Base-by-base conservation (phyloP, 2,797 vertebrate species). In the Leptatherina wallacei region DNA sequence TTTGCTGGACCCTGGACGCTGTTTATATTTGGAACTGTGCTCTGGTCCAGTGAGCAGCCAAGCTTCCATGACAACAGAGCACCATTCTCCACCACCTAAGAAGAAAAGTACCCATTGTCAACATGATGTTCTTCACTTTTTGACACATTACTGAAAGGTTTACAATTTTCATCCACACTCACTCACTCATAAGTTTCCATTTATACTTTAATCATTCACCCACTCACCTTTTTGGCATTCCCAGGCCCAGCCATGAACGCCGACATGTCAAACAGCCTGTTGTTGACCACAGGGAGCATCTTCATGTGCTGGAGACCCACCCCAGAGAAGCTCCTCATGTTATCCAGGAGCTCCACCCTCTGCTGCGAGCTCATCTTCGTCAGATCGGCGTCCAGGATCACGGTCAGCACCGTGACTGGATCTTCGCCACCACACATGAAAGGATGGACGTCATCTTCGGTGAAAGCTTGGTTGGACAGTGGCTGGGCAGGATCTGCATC, bases 171-270 rank as follows among this genome's bases (percentile, higher is more conserved):
- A 54, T 14, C 24, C 24, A 11, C 9, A 49, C n/a, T 49, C 47
- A 20, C 44, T 20, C 6, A 47, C 2, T 5, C 40, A 42, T 42
- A 47, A 7, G 44, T 47, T 47, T 2, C 6, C 20, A n/a, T n/a
- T 49, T 22, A 49, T 3, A n/a, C 7, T 10, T 22, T 22, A 22
- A 7, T 22, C 9, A 11, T 22, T 36, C 36, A 51, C 18, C 61
- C 11, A 52, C 86, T 83, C 60, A 99, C 98, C 85, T 99, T 99
- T 81, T 99, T 99, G 51, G 98, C 98, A 38, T 99, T 99, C 49
- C 98, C 98, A 0, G 98, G 98, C 24, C 98, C 98, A 3, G 98
- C 98, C 98, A 99, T 98, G 84, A 99, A 99, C 0, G 98, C 98
- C 0, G 98, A 98, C 98, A 99, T 99, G 82, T 99, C 98, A 33